Percentiles rank a stretch among this genome's conserved stretches.
These are phyloP conservation scores for Heterotis niloticus DNA, from an alignment of 2,113 vertebrate species.

Conservation along the genomic window DNA sequence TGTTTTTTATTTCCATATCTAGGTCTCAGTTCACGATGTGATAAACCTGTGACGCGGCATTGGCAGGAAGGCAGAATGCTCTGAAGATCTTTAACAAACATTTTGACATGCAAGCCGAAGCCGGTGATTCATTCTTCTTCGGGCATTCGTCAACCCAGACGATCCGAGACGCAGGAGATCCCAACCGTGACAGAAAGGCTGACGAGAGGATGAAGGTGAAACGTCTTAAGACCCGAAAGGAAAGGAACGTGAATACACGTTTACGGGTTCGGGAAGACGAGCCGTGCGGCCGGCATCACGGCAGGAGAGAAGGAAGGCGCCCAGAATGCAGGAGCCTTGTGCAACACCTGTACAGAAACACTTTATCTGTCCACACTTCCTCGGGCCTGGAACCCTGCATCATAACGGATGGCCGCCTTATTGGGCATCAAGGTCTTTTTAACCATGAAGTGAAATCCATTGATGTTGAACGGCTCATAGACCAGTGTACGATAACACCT, in stretches of 20 bases:
- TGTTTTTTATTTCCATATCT: conserved; percentile 6
- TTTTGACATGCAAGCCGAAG: conserved; percentile 31
- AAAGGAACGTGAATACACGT: conserved; percentile 51
- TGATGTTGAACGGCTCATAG: conserved; percentile 62
- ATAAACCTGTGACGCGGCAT: conserved; percentile 24
- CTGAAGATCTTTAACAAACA: conserved; percentile 30
- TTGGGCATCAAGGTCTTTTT: conserved; percentile 66
- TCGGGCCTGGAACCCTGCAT: conserved; percentile 53
- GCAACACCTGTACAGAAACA: conserved; percentile 33
- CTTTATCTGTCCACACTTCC: conserved; percentile 32
- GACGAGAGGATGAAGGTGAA: conserved; percentile 47
- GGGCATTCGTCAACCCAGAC: too few species aligned
- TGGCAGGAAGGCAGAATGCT: conserved; percentile 35
- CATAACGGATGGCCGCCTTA: conserved; percentile 67
- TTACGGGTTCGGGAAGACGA: conserved; percentile 31
- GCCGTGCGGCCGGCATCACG: conserved; percentile 24
- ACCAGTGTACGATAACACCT: conserved; percentile 38
- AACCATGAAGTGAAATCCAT: conserved; percentile 70
- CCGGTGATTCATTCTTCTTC: neutral
- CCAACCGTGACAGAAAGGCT: conserved; percentile 13
- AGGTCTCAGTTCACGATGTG: conserved; percentile 46
- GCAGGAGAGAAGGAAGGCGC: conserved; percentile 23
- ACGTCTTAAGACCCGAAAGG: conserved; percentile 61
- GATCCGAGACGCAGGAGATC: conserved; percentile 15
- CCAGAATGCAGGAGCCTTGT: conserved; percentile 19